Percentiles rank a stretch among this genome's conserved stretches.
Evolutionary conservation across 2,888 invertebrate species (phyloP).

Genomic region (Nudaria mundana): DNA sequence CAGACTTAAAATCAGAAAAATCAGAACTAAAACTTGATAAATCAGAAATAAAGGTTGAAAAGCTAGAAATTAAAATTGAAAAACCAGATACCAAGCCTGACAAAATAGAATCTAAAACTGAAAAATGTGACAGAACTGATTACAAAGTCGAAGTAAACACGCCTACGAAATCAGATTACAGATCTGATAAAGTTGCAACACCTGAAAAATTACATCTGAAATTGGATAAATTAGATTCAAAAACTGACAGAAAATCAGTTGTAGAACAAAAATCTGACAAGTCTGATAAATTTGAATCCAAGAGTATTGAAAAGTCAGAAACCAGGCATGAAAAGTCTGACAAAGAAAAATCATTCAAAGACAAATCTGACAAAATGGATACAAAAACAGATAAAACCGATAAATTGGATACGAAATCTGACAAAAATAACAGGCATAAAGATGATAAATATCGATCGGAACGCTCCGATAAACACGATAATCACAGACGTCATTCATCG

Average conservation of each 20-base stretch:
- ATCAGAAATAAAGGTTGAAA: slow-evolving; percentile 9
- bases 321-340: slow-evolving; percentile 28
- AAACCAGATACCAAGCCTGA: slow-evolving; percentile 9
- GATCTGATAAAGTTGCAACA: slow-evolving; percentile 10
- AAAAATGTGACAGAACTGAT: slow-evolving; percentile 19
- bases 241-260: slow-evolving; percentile 35
- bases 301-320: slow-evolving; percentile 32
- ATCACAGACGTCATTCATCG: slow-evolving; percentile 62
- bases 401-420: slow-evolving; percentile 8
- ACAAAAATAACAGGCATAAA: slow-evolving; percentile 45
- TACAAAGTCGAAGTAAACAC: slow-evolving; percentile 20
- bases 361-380: slow-evolving; percentile 15
- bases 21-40: slow-evolving; percentile 15
- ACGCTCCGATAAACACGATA: slow-evolving; percentile 39
- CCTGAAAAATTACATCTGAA: slow-evolving; percentile 15
- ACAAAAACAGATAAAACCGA: slow-evolving; percentile 27
- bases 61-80: slow-evolving; percentile 6
- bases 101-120: slow-evolving; percentile 12
- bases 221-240: slow-evolving; percentile 23
- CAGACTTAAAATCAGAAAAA: slow-evolving; percentile 32
- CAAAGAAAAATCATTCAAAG: slow-evolving; percentile 24
- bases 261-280: slow-evolving; percentile 38
- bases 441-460: slow-evolving; percentile 35
- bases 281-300: slow-evolving; percentile 29
- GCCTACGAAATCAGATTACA: slow-evolving; percentile 21